Evolutionary conservation across 2,888 invertebrate genomes (phyloP).

Genomic region (Drosophila kambysellisi): DNA sequence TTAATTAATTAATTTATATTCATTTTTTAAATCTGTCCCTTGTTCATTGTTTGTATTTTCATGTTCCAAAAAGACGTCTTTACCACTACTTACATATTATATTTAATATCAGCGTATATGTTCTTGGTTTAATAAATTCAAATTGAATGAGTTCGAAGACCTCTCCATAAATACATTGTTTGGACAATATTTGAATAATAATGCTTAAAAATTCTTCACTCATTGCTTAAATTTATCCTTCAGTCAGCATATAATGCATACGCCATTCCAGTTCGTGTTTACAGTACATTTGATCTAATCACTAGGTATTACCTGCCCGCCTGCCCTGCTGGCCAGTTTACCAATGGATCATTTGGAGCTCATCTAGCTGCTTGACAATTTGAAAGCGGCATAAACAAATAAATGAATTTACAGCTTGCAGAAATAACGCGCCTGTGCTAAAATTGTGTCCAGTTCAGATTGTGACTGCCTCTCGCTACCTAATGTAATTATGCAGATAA

Average conservation of each 20-base stretch:
- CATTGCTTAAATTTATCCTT: neutral
- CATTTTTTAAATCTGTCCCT: neutral
- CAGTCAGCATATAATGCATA: neutral
- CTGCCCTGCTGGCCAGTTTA: neutral
- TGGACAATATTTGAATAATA: neutral
- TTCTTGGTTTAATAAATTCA: conserved; percentile 3
- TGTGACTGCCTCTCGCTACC: conserved; percentile 10
- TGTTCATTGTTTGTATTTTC: conserved; percentile 4
- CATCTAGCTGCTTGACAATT: conserved; percentile 12
- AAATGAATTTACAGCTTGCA: conserved; percentile 17
- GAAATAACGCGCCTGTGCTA: conserved; percentile 23
- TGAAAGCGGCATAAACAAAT: conserved; percentile 33
- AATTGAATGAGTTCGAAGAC: neutral
- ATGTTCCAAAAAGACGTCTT: neutral
- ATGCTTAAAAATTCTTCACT: neutral
- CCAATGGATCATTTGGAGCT: conserved; percentile 12
- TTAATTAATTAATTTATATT: conserved; percentile 1
- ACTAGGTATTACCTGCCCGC: neutral
- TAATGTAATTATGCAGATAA: conserved; percentile 69
- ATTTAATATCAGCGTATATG: neutral
- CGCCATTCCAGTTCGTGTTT: neutral
- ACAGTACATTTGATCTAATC: neutral
- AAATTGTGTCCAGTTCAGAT: neutral
- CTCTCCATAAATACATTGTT: neutral
- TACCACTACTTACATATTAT: neutral